phyloP scores from a whole-genome alignment of 2,113 vertebrate species.

The Colossoma macropomum region DNA sequence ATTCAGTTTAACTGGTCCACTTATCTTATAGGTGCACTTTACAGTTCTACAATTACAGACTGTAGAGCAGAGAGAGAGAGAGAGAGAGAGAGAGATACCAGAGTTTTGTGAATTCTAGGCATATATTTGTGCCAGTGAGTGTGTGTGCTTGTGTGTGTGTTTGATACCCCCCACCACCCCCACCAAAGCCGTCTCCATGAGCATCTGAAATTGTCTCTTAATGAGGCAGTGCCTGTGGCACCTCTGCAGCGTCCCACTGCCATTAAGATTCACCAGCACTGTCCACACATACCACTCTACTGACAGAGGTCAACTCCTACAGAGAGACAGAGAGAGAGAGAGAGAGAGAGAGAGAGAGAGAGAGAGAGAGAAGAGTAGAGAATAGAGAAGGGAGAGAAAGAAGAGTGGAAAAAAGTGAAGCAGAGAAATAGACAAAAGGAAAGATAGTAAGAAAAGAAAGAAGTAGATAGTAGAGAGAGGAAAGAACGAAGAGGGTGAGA shows the following conservation, averaged over 20 bases:
- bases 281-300: conserved; percentile 51
- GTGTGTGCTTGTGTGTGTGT: conserved; percentile 11
- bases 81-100: no score
- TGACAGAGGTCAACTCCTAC: conserved; percentile 67
- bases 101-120: no score
- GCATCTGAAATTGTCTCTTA: conserved; percentile 65
- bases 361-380: background rate
- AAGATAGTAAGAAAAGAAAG: background rate
- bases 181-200: conserved; percentile 50
- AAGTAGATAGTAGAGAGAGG: conserved; percentile 51
- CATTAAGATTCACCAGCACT: conserved; percentile 67
- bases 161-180: conserved; percentile 16
- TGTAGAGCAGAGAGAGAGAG: background rate
- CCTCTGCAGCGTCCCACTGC: conserved; percentile 59
- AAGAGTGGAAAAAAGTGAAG: conserved; percentile 31
- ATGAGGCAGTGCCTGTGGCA: conserved; percentile 60
- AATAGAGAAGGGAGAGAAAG: conserved; percentile 1
- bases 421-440: background rate
- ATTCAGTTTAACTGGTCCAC: no score
- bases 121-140: background rate
- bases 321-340: conserved; percentile 11
- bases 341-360: conserved; percentile 14
- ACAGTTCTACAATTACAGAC: background rate
- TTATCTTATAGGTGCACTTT: no score
- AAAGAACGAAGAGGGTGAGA: conserved; percentile 71